These are phyloP conservation scores for Danio albolineatus DNA, from an alignment of 2,797 vertebrate genomes.

Conservation along the genomic window DNA sequence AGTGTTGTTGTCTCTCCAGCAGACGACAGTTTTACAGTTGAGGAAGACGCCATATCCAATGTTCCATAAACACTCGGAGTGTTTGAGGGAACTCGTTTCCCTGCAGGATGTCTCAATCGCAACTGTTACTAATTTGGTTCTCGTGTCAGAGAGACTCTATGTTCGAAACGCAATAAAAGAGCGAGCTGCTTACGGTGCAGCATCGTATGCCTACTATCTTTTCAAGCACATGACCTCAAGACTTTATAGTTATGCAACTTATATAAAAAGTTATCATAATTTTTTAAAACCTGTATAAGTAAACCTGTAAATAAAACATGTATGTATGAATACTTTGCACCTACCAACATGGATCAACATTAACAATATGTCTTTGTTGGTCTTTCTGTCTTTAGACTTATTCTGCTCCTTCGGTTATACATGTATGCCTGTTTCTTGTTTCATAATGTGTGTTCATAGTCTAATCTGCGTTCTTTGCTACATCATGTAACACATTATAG, in stretches of 20 bases:
- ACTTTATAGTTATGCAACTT: background rate
- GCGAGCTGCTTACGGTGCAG: background rate
- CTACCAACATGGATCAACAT: too few species aligned
- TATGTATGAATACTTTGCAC: too few species aligned
- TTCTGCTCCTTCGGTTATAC: background rate
- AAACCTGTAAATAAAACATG: too few species aligned
- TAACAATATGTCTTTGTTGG: too few species aligned
- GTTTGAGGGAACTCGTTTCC: background rate
- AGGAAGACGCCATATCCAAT: slow-evolving; percentile 15
- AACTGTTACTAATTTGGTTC: background rate
- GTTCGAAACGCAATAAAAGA: background rate
- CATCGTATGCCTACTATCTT: background rate
- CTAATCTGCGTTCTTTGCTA: background rate
- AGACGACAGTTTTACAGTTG: background rate
- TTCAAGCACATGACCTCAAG: background rate
- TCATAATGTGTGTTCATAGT: background rate
- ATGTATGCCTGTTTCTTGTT: background rate
- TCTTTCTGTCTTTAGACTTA: too few species aligned
- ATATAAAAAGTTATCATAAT: too few species aligned
- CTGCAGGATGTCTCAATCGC: background rate
- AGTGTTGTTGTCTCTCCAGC: background rate
- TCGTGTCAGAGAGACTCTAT: too few species aligned
- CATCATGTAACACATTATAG: background rate
- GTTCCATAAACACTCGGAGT: slow-evolving; percentile 9
- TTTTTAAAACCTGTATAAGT: too few species aligned